Percentiles rank a stretch among this genome's conserved stretches.
These are phyloP conservation scores for Hyles vespertilio DNA, from an alignment of 1,140 invertebrate species.

Conservation along the genomic window DNA sequence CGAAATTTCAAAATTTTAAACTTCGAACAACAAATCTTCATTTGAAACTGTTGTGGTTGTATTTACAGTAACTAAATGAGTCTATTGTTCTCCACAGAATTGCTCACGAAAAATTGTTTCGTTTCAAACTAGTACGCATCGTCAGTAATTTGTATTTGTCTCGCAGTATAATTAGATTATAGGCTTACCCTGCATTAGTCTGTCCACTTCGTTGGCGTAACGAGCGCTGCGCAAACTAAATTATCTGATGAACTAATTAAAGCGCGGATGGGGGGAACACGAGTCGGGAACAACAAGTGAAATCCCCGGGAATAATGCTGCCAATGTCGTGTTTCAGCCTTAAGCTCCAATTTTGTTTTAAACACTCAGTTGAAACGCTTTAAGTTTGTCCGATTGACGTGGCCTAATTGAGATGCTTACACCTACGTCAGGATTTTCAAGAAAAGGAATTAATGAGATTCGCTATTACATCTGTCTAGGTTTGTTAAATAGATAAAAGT, in stretches of 20 bases:
- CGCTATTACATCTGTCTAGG: no score
- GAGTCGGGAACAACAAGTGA: slow-evolving; percentile 32
- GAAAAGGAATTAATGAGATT: no score
- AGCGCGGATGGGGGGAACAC: slow-evolving; percentile 26
- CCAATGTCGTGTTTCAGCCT: slow-evolving; percentile 7
- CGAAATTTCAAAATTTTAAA: no score
- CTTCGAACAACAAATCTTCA: no score
- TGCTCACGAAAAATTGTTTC: neutral
- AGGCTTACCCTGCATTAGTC: slow-evolving; percentile 48
- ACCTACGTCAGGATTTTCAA: no score
- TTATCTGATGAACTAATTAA: slow-evolving; percentile 57
- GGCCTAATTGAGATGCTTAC: no score
- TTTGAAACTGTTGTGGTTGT: no score
- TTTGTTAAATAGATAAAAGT: no score
- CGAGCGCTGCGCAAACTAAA: slow-evolving; percentile 49
- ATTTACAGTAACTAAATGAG: no score
- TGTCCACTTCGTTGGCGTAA: slow-evolving; percentile 47
- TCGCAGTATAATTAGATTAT: slow-evolving; percentile 52
- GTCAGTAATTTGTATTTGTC: slow-evolving; percentile 52
- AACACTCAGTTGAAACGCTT: neutral
- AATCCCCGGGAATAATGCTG: slow-evolving; percentile 12
- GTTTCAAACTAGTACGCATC: slow-evolving; percentile 12
- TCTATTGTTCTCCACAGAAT: no score
- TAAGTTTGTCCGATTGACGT: slow-evolving; percentile 1
- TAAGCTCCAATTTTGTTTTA: slow-evolving; percentile 2